These are phyloP conservation scores for Drosophila nigricruria DNA, from an alignment of 2,888 invertebrate genomes.

Conservation along the genomic window DNA sequence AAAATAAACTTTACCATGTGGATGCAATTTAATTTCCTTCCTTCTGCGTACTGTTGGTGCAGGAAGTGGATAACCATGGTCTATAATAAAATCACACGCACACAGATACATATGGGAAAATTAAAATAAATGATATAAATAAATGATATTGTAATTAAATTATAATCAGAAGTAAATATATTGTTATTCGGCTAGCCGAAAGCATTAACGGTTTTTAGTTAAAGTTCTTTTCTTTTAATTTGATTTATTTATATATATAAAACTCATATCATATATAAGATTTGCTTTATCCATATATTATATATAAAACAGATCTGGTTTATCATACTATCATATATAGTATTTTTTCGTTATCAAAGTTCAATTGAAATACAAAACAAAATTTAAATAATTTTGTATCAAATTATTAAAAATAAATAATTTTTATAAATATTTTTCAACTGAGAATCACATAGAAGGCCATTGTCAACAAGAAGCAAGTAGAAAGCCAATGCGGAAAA, in stretches of 20 bases:
- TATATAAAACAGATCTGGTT: not conserved
- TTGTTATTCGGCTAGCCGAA: conserved; percentile 31
- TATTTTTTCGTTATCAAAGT: not conserved
- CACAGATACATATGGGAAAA: conserved; percentile 28
- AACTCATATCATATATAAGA: not conserved
- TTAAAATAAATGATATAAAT: conserved; percentile 21
- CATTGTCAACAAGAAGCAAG: not conserved
- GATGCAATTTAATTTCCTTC: conserved; percentile 85
- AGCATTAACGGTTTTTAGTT: not conserved
- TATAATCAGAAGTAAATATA: conserved; percentile 6
- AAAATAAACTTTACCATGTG: conserved; percentile 83
- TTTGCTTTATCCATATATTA: not conserved
- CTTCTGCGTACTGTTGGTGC: conserved; percentile 84
- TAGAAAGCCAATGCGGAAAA: not conserved
- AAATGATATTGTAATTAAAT: conserved; percentile 21
- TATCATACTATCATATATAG: too few relatives aligned
- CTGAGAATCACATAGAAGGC: conserved; percentile 9
- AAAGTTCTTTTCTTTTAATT: not conserved
- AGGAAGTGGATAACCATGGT: conserved; percentile 84
- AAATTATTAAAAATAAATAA: not conserved
- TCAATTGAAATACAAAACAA: not conserved
- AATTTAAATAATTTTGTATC: not conserved
- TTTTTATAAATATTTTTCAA: not conserved
- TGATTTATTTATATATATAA: not conserved
- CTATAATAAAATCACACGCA: conserved; percentile 81